Evolutionary conservation across 2,113 vertebrate species (phyloP).

Genomic region (Leptobrachium leishanense): DNA sequence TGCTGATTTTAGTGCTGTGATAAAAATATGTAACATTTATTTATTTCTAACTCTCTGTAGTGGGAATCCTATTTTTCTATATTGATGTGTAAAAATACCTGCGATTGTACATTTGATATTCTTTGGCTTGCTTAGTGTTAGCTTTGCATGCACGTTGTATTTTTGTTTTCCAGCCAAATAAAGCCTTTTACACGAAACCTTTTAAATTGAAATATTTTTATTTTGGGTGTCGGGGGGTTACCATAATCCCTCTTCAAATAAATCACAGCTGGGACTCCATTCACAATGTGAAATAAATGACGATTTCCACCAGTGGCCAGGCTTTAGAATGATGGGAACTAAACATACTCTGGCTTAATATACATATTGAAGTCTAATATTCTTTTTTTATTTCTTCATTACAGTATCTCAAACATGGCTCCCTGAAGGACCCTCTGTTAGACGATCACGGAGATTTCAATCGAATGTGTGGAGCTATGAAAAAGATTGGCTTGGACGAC

Average conservation of each 20-base stretch:
- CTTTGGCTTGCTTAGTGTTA: not conserved
- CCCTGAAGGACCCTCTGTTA: conserved; percentile 91
- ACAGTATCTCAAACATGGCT: conserved; percentile 86
- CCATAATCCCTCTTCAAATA: too few relatives aligned
- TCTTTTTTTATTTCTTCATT: conserved; percentile 54
- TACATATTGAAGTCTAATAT: conserved; percentile 26
- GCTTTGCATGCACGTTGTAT: not conserved
- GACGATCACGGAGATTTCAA: conserved; percentile 92
- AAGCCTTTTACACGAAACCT: too few relatives aligned
- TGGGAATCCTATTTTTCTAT: not conserved
- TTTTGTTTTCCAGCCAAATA: not conserved
- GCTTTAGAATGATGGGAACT: not conserved
- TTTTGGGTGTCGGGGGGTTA: too few relatives aligned
- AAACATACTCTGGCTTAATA: not conserved
- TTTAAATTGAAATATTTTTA: too few relatives aligned
- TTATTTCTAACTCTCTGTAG: too few relatives aligned
- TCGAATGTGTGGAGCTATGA: conserved; percentile 94
- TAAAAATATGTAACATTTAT: not conserved
- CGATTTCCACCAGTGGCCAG: not conserved
- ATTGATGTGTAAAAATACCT: not conserved
- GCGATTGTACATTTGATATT: not conserved
- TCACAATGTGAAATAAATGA: too few relatives aligned
- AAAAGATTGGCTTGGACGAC: conserved; percentile 93
- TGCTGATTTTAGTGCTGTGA: conserved; percentile 14
- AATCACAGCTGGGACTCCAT: too few relatives aligned